Evolutionary conservation across 2,888 invertebrate species (phyloP), one percentile per base, ranked within the genome.

Genomic region (Saturnia pavonia): DNA sequence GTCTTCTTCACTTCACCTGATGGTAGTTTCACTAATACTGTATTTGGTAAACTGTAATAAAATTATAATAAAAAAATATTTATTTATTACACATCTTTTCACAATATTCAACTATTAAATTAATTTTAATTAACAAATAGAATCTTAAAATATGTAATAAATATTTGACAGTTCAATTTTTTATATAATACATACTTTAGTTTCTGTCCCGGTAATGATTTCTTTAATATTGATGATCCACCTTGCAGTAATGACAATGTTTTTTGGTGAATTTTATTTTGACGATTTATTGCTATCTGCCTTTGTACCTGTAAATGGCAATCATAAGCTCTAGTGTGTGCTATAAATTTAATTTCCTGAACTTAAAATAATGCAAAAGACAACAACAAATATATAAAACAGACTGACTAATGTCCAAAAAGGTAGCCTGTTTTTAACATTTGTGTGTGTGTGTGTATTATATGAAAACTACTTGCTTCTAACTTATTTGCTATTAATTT

Each of bases 231-330:
- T 42, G 95, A 95, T 63, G 94, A 94, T 74, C 96, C 96, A 70
- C 96, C 96, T 92, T 96, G 96, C 70, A 97, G 88, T 67, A 97
- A 87, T 63, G 96, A 96, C 77, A 97, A 91, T 65, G 97, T 96
- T 80, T 96, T 95, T 75, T 93, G 92, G 84, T 97, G 96, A 76
- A 96, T 96, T 86, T 96, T 96, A 78, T 95, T 95, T 83, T 96
- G 96, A 71, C 96, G 91, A 85, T 96, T 97, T 69, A 97, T 94
- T 51, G 96, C 96, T 77, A 97, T 96, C 87, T 97, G 97, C 78
- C 96, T 95, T 88, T 97, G 97, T 67, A 97, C 96, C 94, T 94
- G 85, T 45, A 45, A 25, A 34, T 67, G 12, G 25, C 57, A 60
- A 51, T 51, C 19, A 19, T 51, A 51, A 1, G 2, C 12, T 51